Evolutionary conservation across 1,140 invertebrate species (phyloP), one percentile per base, ranked within the genome.

Genomic region (Frieseomelitta varia): DNA sequence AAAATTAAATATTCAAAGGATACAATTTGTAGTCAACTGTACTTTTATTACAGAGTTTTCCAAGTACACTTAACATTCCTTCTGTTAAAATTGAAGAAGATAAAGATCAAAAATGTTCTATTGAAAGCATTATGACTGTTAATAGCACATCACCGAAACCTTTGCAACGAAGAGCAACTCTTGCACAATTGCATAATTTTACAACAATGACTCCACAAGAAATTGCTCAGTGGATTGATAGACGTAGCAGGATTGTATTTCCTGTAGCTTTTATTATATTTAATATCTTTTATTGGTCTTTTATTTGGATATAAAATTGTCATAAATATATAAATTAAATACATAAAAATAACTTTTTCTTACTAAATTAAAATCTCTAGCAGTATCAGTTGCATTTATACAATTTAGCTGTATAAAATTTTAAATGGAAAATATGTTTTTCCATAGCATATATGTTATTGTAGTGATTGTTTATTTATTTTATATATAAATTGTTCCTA

Each of bases 171-270:
- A 88, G 91, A 85, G 93, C 81, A 34, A 93, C 95, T 85, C 93
- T 92, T 17, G 92, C 93, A 4, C 94, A 95, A 90, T 93, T 92
- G 89, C 94, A 92, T 58, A 95, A 93, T 39, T 97, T 97, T 95
- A 97, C 97, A 21, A 97, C 97, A 6, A 97, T 98, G 96, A 98
- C 97, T 2, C 97, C 97, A 0, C 97, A 98, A 88, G 97, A 98
- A 93, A 98, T 98, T 63, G 97, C 97, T 77, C 97, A 97, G 67
- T 98, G 97, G 97, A 98, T 98, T 68, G 98, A 98, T 93, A 97
- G 95, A 88, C 95, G 97, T 17, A 97, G 97, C 47, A 95, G 98
- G 55, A 94, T 97, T 27, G 93, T 97, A 4, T 98, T 98, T 92
- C 98, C 98, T 0, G 90, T 97, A 3, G 94, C 96, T 2, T 98